These are phyloP conservation scores for Columba guinea DNA, from an alignment of 2,797 vertebrate genomes.

Conservation along the genomic window DNA sequence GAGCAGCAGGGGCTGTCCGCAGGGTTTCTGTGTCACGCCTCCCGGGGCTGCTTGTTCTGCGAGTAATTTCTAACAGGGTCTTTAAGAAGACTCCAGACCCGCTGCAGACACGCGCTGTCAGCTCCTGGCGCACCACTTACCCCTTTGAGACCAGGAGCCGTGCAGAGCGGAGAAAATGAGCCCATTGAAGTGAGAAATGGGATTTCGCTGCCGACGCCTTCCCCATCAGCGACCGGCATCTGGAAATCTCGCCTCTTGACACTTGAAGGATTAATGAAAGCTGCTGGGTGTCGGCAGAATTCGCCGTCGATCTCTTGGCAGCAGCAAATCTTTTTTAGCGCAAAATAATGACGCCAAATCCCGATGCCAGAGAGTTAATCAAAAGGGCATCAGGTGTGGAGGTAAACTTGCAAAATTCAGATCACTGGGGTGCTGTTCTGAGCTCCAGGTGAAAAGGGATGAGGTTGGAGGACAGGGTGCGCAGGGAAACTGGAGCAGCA, in stretches of 20 bases:
- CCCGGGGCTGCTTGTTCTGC: not conserved
- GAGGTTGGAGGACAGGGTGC: not conserved
- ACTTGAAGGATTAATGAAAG: not conserved
- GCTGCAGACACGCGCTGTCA: not conserved
- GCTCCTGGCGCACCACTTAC: fast-evolving
- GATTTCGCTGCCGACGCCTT: conserved; percentile 12
- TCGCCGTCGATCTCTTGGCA: not conserved
- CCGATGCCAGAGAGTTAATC: not conserved
- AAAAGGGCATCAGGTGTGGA: not conserved
- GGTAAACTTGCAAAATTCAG: not conserved
- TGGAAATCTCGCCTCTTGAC: conserved; percentile 1
- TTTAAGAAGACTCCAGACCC: not conserved
- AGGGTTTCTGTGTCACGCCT: not conserved
- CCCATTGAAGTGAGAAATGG: not conserved
- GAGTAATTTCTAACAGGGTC: not conserved
- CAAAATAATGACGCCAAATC: not conserved
- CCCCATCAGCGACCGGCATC: not conserved
- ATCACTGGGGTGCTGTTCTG: not conserved
- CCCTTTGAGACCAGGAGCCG: fast-evolving
- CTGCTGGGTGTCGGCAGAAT: not conserved
- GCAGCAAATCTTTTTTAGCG: not conserved
- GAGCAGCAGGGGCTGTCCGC: not conserved
- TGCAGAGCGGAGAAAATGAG: not conserved
- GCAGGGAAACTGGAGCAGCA: not conserved
- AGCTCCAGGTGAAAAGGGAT: not conserved